These are phyloP conservation scores for Sebastes diploproa DNA, from an alignment of 2,797 vertebrate species.

Conservation along the genomic window DNA sequence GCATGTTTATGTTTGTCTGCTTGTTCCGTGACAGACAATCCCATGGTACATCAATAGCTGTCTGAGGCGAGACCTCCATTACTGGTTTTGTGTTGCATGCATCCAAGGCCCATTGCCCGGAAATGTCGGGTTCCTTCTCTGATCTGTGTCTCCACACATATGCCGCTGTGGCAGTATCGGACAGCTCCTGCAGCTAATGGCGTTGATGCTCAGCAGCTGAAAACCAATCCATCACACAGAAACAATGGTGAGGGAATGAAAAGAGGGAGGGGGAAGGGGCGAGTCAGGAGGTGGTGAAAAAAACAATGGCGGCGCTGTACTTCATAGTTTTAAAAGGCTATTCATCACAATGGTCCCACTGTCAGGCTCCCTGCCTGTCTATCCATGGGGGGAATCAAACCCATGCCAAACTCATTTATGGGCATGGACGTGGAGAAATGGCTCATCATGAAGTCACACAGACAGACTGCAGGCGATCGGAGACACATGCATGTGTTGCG, in stretches of 20 bases:
- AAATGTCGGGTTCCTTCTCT: conserved; percentile 56
- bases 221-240: conserved; percentile 76
- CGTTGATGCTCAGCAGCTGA: conserved; percentile 70
- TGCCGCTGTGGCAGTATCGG: conserved; percentile 49
- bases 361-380: conserved; percentile 76
- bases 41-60: conserved; percentile 67
- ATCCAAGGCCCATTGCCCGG: conserved; percentile 62
- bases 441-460: conserved; percentile 67
- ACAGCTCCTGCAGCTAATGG: conserved; percentile 72
- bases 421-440: conserved; percentile 67
- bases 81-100: conserved; percentile 71
- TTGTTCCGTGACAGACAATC: conserved; percentile 60
- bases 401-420: conserved; percentile 75
- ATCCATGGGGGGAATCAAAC: conserved; percentile 74
- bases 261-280: background rate
- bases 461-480: conserved; percentile 35
- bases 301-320: conserved; percentile 71
- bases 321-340: conserved; percentile 84
- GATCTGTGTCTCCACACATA: conserved; percentile 63
- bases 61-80: conserved; percentile 63
- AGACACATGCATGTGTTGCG: background rate
- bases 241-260: conserved; percentile 33
- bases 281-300: conserved; percentile 44
- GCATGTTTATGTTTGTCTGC: conserved; percentile 34
- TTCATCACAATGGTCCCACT: conserved; percentile 81